Conservation (phyloP, 2,888 invertebrate genomes). For the Phanerotoma sp. region DNA sequence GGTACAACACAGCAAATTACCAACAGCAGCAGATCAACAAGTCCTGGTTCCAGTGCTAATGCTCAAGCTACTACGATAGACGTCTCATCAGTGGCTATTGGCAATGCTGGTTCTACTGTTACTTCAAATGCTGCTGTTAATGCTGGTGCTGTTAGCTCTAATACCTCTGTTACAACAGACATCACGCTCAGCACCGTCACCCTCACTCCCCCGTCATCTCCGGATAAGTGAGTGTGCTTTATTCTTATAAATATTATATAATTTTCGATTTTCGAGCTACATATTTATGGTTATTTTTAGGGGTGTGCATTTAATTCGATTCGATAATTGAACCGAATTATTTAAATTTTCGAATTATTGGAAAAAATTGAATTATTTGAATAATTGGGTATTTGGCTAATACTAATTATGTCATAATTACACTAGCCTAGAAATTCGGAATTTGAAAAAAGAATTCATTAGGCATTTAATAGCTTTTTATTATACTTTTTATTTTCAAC, state of each 20-base stretch:
- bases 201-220: constrained; percentile 65
- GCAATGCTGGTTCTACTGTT: constrained; percentile 20
- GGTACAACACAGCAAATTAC: constrained; percentile 40
- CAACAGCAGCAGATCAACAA: constrained; percentile 51
- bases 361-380: not conserved
- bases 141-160: constrained; percentile 39
- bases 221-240: constrained; percentile 62
- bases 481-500: too few species aligned
- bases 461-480: too few species aligned
- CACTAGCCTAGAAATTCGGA: too few species aligned
- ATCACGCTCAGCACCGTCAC: constrained; percentile 57
- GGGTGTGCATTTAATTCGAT: constrained; percentile 20
- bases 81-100: constrained; percentile 26
- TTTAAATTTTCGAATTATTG: too few species aligned
- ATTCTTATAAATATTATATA: constrained; percentile 37
- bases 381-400: too few species aligned
- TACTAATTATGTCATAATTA: too few species aligned
- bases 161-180: constrained; percentile 49
- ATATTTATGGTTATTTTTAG: too few species aligned
- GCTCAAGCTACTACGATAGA: constrained; percentile 30
- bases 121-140: constrained; percentile 29
- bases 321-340: not conserved
- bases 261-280: constrained; percentile 15
- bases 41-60: constrained; percentile 43
- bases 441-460: too few species aligned